Conservation (phyloP, 1,140 invertebrate species). For the Pogonognathellus flavescens region DNA sequence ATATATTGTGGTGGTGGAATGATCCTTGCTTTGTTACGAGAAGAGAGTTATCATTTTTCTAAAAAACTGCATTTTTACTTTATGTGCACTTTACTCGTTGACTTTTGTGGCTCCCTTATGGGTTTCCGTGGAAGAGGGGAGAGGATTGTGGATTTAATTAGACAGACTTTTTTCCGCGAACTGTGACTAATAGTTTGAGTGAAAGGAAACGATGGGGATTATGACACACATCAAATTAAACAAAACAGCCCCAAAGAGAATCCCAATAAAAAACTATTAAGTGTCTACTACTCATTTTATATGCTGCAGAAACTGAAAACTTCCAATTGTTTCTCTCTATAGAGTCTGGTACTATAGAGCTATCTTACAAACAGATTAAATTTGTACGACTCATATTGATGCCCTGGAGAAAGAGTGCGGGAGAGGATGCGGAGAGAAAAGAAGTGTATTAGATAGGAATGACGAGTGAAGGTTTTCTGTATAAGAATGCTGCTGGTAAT, state of each 20-base stretch:
- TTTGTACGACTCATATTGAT: background rate
- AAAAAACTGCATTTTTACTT: too few relatives aligned
- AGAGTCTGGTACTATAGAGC: too few relatives aligned
- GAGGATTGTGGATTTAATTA: background rate
- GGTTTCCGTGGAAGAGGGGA: background rate
- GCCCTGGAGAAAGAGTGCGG: background rate
- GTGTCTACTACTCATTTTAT: background rate
- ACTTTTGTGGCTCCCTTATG: background rate
- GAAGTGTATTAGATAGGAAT: background rate
- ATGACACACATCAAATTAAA: constrained; percentile 2
- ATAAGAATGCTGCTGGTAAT: background rate
- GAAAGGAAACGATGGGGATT: constrained; percentile 17
- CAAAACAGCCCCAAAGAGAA: constrained; percentile 1
- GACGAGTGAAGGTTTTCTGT: background rate
- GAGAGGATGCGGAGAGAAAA: background rate
- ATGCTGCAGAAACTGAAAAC: too few relatives aligned
- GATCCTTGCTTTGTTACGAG: too few relatives aligned
- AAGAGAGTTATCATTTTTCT: too few relatives aligned
- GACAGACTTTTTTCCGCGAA: background rate
- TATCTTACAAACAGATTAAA: background rate
- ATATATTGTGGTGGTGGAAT: too few relatives aligned
- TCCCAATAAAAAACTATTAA: background rate
- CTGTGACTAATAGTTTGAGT: constrained; percentile 40
- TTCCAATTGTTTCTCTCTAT: too few relatives aligned
- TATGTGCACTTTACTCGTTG: background rate